Base-by-base conservation (phyloP, 2,888 invertebrate genomes). In the Agriotes lineatus region DNA sequence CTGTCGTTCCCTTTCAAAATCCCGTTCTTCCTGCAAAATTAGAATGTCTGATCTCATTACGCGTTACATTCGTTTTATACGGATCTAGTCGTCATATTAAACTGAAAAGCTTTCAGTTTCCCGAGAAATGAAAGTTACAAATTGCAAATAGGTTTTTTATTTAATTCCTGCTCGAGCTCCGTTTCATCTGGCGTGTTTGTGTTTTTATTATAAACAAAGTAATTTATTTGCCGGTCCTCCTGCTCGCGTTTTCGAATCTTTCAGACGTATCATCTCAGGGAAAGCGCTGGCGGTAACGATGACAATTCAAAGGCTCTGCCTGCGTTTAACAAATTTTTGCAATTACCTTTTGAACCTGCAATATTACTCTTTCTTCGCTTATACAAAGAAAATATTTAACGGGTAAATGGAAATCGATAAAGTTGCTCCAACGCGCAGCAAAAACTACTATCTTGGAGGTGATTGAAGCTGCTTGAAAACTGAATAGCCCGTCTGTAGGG, bases 21-120 rank as follows among this genome's bases (percentile, higher is more conserved):
- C 64, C 67, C 61, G 71, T 60, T 67, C 71, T 67, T 71, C 42
- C 69, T 64, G 56, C 54, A 61, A 72, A 72, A 72, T 72, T 72
- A 72, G 66, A 69, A 71, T 71, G 72, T 72, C 71, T 72, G 64
- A 72, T 72, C 69, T 64, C 69, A 71, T 72, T 70, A 72, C 59
- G 61, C 64, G 61, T 65, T 68, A 70, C 68, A 68, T 68, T 68
- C 68, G 68, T 68, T 68, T 68, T 68, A 63, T 68, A 48, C 68
- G 68, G 68, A 68, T 68, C 68, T 68, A 62, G 68, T 68, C 68
- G 61, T 68, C 68, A 68, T 68, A 68, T 68, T 68, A 68, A 68
- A 65, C 57, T 57, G 65, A 65, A 67, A 68, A 68, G 68, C 68
- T 68, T 68, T 68, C 68, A 68, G 68, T 68, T 68, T 68, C 63